Base-by-base conservation (phyloP, 1,140 invertebrate genomes). In the Solen grandis region DNA sequence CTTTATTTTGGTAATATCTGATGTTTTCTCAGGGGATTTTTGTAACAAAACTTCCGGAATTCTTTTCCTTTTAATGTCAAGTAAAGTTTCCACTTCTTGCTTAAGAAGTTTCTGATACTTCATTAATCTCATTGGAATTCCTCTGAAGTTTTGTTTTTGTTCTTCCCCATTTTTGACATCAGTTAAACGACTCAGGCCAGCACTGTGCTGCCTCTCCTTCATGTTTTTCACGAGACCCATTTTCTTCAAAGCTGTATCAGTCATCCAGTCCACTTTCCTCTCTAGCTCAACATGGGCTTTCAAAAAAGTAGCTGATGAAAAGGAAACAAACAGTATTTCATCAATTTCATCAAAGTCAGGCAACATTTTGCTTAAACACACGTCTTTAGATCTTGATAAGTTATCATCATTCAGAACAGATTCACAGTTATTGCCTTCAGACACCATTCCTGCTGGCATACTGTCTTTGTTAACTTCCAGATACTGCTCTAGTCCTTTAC, bases 321-420 rank as follows among this genome's bases (percentile, higher is more conserved):
- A 91, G 10, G 89, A 90, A 65, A 90, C 82, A 57, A 91, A 91
- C 31, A 91, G 69, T 31, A 88, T 55, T 13, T 88, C 90, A 78
- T 89, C 88, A 46, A 91, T 76, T 69, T 89, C 87, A 81, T 90
- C 89, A 85, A 91, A 88, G 70, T 89, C 89, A 33, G 90, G 89
- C 52, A 88, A 87, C 75, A 75, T 82, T 38, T 84, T 84, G 22
- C 70, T 68, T 35, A 81, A 66, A 16, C 72, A 65, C 4, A 41
- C 19, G n/a, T n/a, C n/a, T n/a, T n/a, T n/a, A n/a, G n/a, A n/a
- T n/a, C n/a, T n/a, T n/a, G n/a, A n/a, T n/a, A n/a, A n/a, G n/a
- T n/a, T n/a, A 38, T 73, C 62, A 25, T 36, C 13, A 35, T 63
- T 70, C 14, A 57, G 55, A 60, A 74, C 76, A 75, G 66, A 22